Evolutionary conservation across 2,888 invertebrate species (phyloP).

Genomic region (Serrognathus titanus): DNA sequence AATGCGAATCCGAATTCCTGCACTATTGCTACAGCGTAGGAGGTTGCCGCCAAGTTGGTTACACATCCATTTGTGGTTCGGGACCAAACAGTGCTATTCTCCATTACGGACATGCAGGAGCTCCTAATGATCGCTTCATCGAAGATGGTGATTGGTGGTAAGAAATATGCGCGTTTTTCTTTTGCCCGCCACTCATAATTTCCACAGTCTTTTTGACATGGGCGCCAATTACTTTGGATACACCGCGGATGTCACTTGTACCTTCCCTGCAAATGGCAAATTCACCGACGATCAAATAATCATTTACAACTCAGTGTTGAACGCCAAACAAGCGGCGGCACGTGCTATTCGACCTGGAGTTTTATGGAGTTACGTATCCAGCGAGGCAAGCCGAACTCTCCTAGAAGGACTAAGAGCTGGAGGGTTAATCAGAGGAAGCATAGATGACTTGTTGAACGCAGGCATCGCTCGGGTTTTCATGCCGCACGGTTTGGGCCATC

Average conservation of each 20-base stretch:
- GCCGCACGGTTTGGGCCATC: constrained; percentile 95
- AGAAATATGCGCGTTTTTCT: constrained; percentile 26
- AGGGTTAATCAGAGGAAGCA: constrained; percentile 70
- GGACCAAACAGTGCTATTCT: constrained; percentile 84
- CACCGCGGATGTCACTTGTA: constrained; percentile 94
- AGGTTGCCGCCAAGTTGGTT: constrained; percentile 85
- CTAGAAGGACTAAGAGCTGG: constrained; percentile 71
- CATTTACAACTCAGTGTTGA: constrained; percentile 86
- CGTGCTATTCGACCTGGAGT: constrained; percentile 82
- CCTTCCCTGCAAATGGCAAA: constrained; percentile 92
- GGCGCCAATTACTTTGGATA: constrained; percentile 97
- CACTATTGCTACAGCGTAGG: constrained; percentile 84
- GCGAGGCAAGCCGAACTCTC: constrained; percentile 74
- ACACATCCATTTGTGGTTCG: constrained; percentile 95
- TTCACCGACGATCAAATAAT: constrained; percentile 88
- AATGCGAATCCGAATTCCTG: constrained; percentile 81
- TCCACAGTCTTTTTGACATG: constrained; percentile 84
- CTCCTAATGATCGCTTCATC: constrained; percentile 81
- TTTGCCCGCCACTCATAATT: neutral
- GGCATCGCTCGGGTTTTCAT: constrained; percentile 86
- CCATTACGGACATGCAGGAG: constrained; percentile 96
- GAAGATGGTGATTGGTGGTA: constrained; percentile 86
- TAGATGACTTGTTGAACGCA: constrained; percentile 69
- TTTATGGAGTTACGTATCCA: constrained; percentile 91
- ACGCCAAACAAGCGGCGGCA: constrained; percentile 79